phyloP scores from a whole-genome alignment of 2,888 invertebrate species.

The Xestobium rufovillosum region DNA sequence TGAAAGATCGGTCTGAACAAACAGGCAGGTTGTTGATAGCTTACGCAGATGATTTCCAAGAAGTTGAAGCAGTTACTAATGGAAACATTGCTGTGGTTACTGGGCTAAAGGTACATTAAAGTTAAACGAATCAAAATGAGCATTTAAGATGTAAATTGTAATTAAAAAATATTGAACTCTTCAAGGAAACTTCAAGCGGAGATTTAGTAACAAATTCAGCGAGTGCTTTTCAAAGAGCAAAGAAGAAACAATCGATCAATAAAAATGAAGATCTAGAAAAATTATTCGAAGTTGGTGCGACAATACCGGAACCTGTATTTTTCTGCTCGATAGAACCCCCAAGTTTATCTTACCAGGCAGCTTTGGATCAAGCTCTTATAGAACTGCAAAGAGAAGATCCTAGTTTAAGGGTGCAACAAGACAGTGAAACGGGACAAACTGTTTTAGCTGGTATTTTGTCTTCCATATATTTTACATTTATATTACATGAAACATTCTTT shows the following conservation, averaged over 20 bases:
- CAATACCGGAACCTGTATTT: constrained; percentile 90
- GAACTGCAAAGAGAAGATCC: constrained; percentile 88
- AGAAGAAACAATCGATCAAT: constrained; percentile 42
- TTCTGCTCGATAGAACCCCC: constrained; percentile 94
- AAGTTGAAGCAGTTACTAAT: constrained; percentile 53
- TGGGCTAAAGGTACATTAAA: constrained; percentile 68
- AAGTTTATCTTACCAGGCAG: constrained; percentile 62
- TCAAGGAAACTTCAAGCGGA: constrained; percentile 48
- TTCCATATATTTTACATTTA: neutral
- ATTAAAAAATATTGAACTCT: neutral
- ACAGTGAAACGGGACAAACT: constrained; percentile 79
- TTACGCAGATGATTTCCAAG: constrained; percentile 83
- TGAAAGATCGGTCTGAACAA: constrained; percentile 57
- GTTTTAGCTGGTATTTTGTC: constrained; percentile 60
- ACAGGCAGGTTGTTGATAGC: constrained; percentile 58
- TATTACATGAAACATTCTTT: neutral
- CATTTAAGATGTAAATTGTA: constrained; percentile 1
- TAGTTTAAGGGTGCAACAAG: constrained; percentile 66
- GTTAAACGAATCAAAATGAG: too few relatives aligned
- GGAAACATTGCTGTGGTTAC: constrained; percentile 90
- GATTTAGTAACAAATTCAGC: constrained; percentile 62
- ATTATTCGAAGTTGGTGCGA: constrained; percentile 51
- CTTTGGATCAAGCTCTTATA: constrained; percentile 71
- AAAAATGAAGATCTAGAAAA: constrained; percentile 35
- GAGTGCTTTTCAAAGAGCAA: constrained; percentile 52